phyloP scores from a whole-genome alignment of 2,888 invertebrate genomes.

The Cheilosia soror region DNA sequence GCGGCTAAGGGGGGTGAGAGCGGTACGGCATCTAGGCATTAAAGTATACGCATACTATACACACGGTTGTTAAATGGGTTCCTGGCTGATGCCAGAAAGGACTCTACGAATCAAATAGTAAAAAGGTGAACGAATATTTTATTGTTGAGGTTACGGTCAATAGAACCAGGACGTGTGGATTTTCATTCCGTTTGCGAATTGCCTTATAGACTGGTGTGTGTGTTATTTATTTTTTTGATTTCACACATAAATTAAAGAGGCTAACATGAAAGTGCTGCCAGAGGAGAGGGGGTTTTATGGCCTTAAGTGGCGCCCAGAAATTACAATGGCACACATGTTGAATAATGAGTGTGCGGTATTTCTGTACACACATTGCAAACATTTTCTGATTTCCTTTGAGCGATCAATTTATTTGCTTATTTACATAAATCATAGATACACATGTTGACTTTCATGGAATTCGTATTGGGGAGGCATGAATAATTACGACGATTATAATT shows the following conservation, averaged over 20 bases:
- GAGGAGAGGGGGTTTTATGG: slow-evolving; percentile 15
- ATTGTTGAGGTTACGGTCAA: slow-evolving; percentile 72
- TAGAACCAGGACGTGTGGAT: slow-evolving; percentile 70
- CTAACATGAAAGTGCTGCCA: slow-evolving; percentile 41
- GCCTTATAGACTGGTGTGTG: slow-evolving; percentile 52
- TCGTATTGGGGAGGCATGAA: slow-evolving; percentile 9
- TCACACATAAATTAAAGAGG: slow-evolving; percentile 65
- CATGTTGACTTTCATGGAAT: background rate
- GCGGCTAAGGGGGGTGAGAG: background rate
- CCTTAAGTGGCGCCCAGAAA: slow-evolving; percentile 30
- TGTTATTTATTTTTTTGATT: slow-evolving; percentile 73
- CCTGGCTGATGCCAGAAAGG: slow-evolving; percentile 6
- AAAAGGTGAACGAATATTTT: slow-evolving; percentile 65
- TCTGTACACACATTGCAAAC: too few species aligned
- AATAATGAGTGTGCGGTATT: background rate
- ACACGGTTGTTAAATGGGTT: slow-evolving; percentile 40
- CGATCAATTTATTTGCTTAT: slow-evolving; percentile 10
- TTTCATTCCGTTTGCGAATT: slow-evolving; percentile 27
- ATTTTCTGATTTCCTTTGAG: slow-evolving; percentile 3
- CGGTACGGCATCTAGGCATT: slow-evolving; percentile 8
- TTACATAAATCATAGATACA: background rate
- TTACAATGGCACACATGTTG: slow-evolving; percentile 8
- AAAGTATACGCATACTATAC: background rate
- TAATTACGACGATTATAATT: slow-evolving; percentile 10
- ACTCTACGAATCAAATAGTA: slow-evolving; percentile 22